Conservation (phyloP, 1,140 invertebrate genomes). For the Leptinotarsa lineolata region DNA sequence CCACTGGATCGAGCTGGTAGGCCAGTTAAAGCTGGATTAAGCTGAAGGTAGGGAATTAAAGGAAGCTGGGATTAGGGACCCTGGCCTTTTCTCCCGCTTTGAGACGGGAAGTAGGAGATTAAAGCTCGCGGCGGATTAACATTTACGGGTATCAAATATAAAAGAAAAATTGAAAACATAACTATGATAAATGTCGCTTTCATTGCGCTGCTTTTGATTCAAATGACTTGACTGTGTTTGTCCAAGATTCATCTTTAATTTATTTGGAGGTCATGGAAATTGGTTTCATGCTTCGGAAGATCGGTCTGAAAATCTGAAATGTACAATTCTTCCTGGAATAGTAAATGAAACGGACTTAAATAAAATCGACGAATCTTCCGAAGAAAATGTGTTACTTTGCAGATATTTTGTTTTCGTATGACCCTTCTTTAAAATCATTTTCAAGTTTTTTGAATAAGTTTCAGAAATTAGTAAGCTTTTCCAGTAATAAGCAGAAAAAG, state of each 20-base stretch:
- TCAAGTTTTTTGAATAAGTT: too few relatives aligned
- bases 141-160: slow-evolving; percentile 52
- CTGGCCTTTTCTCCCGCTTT: slow-evolving; percentile 46
- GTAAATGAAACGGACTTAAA: too few relatives aligned
- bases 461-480: too few relatives aligned
- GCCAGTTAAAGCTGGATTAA: slow-evolving; percentile 61
- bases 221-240: neutral
- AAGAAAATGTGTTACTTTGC: too few relatives aligned
- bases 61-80: slow-evolving; percentile 59
- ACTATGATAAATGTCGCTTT: slow-evolving; percentile 18
- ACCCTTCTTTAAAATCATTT: too few relatives aligned
- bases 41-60: slow-evolving; percentile 60
- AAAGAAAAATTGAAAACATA: slow-evolving; percentile 48
- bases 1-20: slow-evolving; percentile 42
- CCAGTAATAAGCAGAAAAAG: too few relatives aligned
- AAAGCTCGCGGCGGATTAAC: slow-evolving; percentile 51
- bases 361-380: too few relatives aligned
- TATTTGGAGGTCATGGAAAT: neutral
- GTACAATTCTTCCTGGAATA: too few relatives aligned
- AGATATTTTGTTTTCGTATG: too few relatives aligned
- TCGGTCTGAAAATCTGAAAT: too few relatives aligned
- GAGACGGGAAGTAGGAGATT: slow-evolving; percentile 54
- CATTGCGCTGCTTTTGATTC: slow-evolving; percentile 5
- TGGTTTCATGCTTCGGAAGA: neutral
- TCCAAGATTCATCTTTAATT: neutral